Evolutionary conservation across 1,140 invertebrate genomes (phyloP).

Genomic region (Zaprionus nigranus): DNA sequence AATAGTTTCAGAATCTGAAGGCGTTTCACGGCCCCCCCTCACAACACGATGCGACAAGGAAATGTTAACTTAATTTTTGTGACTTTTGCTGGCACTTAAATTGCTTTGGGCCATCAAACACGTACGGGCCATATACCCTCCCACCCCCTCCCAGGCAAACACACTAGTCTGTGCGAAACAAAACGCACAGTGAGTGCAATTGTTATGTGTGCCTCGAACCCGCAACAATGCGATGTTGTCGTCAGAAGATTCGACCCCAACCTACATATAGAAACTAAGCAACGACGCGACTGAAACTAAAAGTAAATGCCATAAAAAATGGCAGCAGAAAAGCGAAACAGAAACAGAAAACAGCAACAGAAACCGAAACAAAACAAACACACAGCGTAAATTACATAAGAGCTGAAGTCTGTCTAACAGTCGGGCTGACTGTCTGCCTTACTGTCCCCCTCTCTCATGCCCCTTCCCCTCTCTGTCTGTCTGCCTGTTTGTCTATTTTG

Average conservation of each 20-base stretch:
- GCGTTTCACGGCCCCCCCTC: background rate
- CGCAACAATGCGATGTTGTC: conserved; percentile 51
- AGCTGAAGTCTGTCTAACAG: conserved; percentile 24
- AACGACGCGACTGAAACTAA: conserved; percentile 62
- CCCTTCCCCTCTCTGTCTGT: conserved; percentile 24
- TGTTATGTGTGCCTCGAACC: conserved; percentile 40
- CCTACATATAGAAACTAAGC: conserved; percentile 63
- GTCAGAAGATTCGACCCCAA: conserved; percentile 79
- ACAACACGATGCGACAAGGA: conserved; percentile 9
- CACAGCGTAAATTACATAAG: conserved; percentile 65
- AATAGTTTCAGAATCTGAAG: background rate
- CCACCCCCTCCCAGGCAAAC: background rate
- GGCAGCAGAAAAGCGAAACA: conserved; percentile 51
- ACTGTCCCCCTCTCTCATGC: no score
- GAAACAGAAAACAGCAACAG: conserved; percentile 30
- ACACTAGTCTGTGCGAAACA: conserved; percentile 1
- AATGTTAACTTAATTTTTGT: conserved; percentile 30
- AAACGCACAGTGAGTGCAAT: conserved; percentile 47
- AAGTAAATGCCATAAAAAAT: conserved; percentile 78
- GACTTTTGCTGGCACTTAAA: conserved; percentile 48
- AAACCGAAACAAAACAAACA: conserved; percentile 13
- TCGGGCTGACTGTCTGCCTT: conserved; percentile 25
- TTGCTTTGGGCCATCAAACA: conserved; percentile 56
- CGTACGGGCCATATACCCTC: conserved; percentile 45
- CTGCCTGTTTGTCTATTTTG: conserved; percentile 18